These are phyloP conservation scores for Corythornis leucogaster DNA, from an alignment of 2,797 vertebrate genomes.

Conservation along the genomic window DNA sequence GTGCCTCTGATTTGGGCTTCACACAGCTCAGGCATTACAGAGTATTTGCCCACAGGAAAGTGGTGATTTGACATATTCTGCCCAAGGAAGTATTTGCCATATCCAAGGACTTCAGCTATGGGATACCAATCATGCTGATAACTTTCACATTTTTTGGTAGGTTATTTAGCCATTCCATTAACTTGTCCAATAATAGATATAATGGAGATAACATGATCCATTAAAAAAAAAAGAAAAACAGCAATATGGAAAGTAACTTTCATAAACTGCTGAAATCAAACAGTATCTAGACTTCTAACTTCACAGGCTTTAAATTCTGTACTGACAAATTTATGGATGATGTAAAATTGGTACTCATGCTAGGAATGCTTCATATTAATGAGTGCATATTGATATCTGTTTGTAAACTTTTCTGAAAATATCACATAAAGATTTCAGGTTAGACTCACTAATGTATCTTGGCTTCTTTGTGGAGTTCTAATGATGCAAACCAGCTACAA, in stretches of 20 bases:
- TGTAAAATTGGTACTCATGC: neutral
- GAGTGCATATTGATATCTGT: neutral
- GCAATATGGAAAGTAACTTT: neutral
- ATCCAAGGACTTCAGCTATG: neutral
- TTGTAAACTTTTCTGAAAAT: neutral
- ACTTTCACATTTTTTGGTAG: neutral
- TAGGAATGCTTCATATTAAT: neutral
- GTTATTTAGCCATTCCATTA: neutral
- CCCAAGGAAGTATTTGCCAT: neutral
- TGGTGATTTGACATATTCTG: neutral
- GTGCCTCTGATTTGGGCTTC: neutral
- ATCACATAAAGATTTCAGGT: neutral
- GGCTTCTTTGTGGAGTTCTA: neutral
- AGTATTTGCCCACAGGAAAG: neutral
- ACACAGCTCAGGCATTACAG: neutral
- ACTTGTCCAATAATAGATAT: neutral
- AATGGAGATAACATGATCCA: neutral
- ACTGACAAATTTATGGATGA: neutral
- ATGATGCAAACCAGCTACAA: slow-evolving; percentile 22
- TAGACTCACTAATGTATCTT: neutral
- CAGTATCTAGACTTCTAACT: neutral
- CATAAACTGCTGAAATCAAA: neutral
- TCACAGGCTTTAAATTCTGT: neutral
- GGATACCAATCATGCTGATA: neutral
- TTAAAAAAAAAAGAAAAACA: neutral